Base-by-base conservation (phyloP, 2,113 vertebrate genomes). In the Sisor rabdophorus region DNA sequence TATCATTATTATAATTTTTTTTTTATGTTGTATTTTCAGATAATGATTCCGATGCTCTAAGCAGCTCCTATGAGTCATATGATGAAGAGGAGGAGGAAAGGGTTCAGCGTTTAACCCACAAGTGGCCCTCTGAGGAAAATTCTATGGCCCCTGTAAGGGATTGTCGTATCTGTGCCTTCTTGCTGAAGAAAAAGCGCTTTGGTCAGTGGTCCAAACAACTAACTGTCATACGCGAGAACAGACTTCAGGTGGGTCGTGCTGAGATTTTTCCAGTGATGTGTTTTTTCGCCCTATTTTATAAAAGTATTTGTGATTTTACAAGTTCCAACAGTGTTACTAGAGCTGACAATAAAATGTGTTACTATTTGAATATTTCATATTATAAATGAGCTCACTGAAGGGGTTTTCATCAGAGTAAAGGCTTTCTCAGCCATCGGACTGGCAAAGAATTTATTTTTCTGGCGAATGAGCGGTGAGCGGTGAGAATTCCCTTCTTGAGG, bases 121-220 rank as follows among this genome's bases (percentile, higher is more conserved):
- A 93, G 72, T 98, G 97, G 97, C 93, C 93, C 0, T 93, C 94
- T 0, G 95, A 95, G 86, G 97, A 96, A 84, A 93, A 91, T 75
- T 89, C 94, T 10, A 93, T 95, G 82, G 94, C 90, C 76, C 92
- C 96, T 11, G 93, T 96, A 59, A 93, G 88, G 84, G 95, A 97
- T 75, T 97, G 96, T 83, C 92, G 91, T 83, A 96, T 99, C 82
- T 98, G 97, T 2, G 96, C 96, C 68, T 99, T 99, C 90, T 92
- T 99, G 81, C 83, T 97, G 63, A 92, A 95, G 76, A 99, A 99
- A 89, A 99, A 97, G 83, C 95, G 97, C 55, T 99, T 99, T 0
- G 96, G 97, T 52, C 97, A 99, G 76, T 99, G 97, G 97, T 88
- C 95, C 78, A 99, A 99, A 87, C 97, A 99, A 90, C 92, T 99